Base-by-base conservation (phyloP, 1,140 invertebrate species). In the Drosophila orosa region DNA sequence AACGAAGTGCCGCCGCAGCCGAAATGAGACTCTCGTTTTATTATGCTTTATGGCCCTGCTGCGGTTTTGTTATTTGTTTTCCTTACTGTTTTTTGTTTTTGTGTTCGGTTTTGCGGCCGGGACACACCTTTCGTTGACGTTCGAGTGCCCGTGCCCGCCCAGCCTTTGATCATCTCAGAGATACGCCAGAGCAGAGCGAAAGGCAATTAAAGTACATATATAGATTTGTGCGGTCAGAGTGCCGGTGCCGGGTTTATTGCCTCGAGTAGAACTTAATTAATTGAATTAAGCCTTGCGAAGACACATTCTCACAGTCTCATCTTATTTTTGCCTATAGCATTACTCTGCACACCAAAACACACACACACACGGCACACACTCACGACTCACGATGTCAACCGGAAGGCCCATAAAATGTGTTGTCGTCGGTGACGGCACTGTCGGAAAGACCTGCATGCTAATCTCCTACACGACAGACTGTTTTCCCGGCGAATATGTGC, bases 391-490 rank as follows among this genome's bases (percentile, higher is more conserved):
- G 76, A 95, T 95, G 94, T 95, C 94, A 92, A 97, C 97, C 82
- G 97, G 97, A 92, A 95, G 97, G 92, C 97, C 97, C 73, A 98
- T 99, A 92, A 99, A 99, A 93, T 99, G 98, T 95, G 98, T 92
- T 74, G 90, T 92, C 63, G 90, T 92, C 72, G 91, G 94, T 65
- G 94, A 95, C 93, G 97, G 97, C 79, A 99, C 98, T 33, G 98
- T 99, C 66, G 98, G 98, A 90, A 99, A 99, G 95, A 99, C 98
- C 37, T 99, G 98, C 93, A 99, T 99, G 98, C 94, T 99, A 84
- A 99, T 99, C 92, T 99, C 98, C 39, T 99, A 99, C 91, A 99
- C 98, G 29, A 99, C 98, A 78, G 98, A 99, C 92, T 98, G 97
- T 93, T 99, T 99, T 95, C 98, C 98, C 60, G 98, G 98, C 76